Evolutionary conservation across 2,797 vertebrate genomes (phyloP), one percentile per base, ranked within the genome.

Genomic region (Loris lydekkerianus): DNA sequence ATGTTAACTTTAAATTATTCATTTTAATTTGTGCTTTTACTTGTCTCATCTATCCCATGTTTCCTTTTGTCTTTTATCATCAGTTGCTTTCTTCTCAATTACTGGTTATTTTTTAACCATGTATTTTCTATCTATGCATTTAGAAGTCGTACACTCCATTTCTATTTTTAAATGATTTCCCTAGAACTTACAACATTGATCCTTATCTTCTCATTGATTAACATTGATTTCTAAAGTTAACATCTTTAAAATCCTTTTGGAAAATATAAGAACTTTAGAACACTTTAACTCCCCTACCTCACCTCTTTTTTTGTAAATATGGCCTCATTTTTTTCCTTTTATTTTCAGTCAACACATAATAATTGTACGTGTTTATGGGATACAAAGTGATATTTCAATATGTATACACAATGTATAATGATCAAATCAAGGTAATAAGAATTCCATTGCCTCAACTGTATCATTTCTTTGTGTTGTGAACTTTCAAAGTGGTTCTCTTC

Each of bases 101-200:
- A 53, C 34, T 87, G 43, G 34, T 14, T 72, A 56, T 65, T 88
- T 72, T 73, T 53, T 53, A 61, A 49, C 27, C 20, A 15, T 60
- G n/a, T 17, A 46, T 70, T 90, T 94, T 61, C 17, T n/a, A 40
- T 72, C 5, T 63, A 70, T 93, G 40, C 5, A 77, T 89, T 94
- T 77, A 89, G 80, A 69, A 70, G 43, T 60, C 56, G n/a, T 56
- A 40, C 0, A 49, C 20, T 40, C n/a, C 72, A 18, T 63, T 93
- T 82, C 46, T 67, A 67, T 82, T 85, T 75, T 56, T 75, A 11
- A 82, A 29, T 56, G 27, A 63, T 81, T 73, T 82, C 15, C 29
- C 17, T 29, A 75, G 23, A 65, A 81, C 34, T 60, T 85, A n/a
- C 23, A 37, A 37, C 18, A 70, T 37, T 37, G 69, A 37, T 70